Percentiles rank a stretch among this genome's conserved stretches.
Evolutionary conservation across 1,140 invertebrate genomes (phyloP).

Genomic region (Drosophila elegans): DNA sequence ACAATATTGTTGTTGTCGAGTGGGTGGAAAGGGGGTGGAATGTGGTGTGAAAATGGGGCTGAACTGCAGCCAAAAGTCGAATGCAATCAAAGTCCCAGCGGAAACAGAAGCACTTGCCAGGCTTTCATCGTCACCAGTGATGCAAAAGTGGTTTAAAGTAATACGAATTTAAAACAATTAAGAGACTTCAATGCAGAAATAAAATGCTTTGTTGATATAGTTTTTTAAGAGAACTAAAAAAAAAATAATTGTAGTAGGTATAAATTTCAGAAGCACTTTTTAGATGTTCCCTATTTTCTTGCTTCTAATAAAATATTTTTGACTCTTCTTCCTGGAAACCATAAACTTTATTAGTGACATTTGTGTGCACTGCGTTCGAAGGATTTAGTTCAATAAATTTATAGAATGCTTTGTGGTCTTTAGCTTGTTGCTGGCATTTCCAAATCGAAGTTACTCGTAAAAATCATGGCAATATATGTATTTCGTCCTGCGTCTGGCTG

Average conservation of each 20-base stretch:
- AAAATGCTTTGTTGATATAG: too few species aligned
- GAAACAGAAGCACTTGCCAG: slow-evolving; percentile 52
- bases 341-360: slow-evolving; percentile 6
- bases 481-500: neutral
- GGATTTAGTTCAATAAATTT: slow-evolving; percentile 40
- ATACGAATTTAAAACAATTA: neutral
- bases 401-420: slow-evolving; percentile 27
- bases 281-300: too few species aligned
- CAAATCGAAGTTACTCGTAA: slow-evolving; percentile 10
- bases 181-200: too few species aligned
- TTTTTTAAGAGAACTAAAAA: too few species aligned
- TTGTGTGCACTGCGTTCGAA: slow-evolving; percentile 13
- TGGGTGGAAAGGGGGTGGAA: neutral
- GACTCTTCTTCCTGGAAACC: neutral
- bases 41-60: slow-evolving; percentile 1
- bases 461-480: slow-evolving; percentile 1
- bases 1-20: slow-evolving; percentile 44
- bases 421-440: neutral
- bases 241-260: too few species aligned
- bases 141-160: slow-evolving; percentile 32
- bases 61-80: slow-evolving; percentile 46
- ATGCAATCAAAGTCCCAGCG: slow-evolving; percentile 44
- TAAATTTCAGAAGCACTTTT: too few species aligned
- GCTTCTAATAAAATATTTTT: neutral
- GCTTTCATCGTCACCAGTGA: slow-evolving; percentile 29